Percentiles rank a stretch among this genome's conserved stretches.
phyloP scores from a whole-genome alignment of 2,113 vertebrate species.

The Calyptommatus sinebrachiatus region DNA sequence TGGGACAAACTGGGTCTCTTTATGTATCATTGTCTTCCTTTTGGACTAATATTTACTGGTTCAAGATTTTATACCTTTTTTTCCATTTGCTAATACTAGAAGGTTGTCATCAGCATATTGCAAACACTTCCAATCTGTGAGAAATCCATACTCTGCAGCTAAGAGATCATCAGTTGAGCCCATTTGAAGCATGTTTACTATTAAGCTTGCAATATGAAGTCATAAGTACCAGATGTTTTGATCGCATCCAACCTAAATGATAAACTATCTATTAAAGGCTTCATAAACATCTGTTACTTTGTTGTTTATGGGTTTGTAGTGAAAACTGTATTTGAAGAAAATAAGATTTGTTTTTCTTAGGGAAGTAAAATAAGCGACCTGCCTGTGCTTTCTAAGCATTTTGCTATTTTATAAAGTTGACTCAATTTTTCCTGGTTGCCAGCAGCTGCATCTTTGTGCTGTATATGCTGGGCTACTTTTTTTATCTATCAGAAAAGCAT shows the following conservation, averaged over 20 bases:
- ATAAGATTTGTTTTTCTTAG: not conserved
- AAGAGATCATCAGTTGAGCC: not conserved
- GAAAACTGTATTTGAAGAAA: not conserved
- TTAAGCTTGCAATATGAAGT: not conserved
- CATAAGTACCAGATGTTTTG: not conserved
- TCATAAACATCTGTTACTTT: not conserved
- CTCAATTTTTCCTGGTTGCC: not conserved
- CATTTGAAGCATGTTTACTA: not conserved
- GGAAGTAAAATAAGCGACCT: not conserved
- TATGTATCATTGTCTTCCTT: not conserved
- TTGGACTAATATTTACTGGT: not conserved
- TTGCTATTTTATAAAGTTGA: not conserved
- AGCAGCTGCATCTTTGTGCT: not conserved
- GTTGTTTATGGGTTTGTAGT: conserved; percentile 1
- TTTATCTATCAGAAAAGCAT: not conserved
- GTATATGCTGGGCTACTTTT: not conserved
- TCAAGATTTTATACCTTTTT: not conserved
- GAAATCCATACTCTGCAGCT: not conserved
- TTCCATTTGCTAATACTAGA: not conserved
- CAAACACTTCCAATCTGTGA: not conserved
- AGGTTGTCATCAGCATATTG: not conserved
- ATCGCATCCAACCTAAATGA: not conserved
- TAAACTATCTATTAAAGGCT: not conserved
- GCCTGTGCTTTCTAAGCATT: not conserved
- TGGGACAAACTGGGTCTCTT: not conserved